Conservation (phyloP, 2,113 vertebrate genomes). For the Ceyx margarethae region DNA sequence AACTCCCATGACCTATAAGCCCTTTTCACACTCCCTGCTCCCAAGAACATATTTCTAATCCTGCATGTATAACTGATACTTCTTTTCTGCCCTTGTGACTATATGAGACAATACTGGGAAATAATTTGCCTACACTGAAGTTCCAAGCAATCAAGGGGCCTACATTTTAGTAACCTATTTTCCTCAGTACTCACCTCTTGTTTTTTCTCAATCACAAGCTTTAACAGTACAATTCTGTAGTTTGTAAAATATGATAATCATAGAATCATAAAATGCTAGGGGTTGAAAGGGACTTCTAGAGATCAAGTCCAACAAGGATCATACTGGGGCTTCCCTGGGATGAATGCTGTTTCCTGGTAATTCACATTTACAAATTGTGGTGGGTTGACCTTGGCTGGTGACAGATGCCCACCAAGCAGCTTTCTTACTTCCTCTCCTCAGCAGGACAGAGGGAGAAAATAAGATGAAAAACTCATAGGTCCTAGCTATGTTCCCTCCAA, state of each 20-base stretch:
- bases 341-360: neutral
- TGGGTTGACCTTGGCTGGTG: neutral
- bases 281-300: too few relatives aligned
- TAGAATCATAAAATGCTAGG: too few relatives aligned
- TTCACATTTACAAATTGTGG: neutral
- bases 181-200: neutral
- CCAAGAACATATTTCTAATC: neutral
- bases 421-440: neutral
- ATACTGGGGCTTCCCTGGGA: neutral
- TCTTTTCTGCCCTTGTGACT: neutral
- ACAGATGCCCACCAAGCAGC: neutral
- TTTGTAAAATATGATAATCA: neutral
- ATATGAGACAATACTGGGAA: neutral
- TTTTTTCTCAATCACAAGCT: neutral
- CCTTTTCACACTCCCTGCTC: neutral
- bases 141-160: neutral
- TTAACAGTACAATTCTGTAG: neutral
- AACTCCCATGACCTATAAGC: neutral
- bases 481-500: neutral
- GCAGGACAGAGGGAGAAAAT: neutral
- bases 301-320: neutral
- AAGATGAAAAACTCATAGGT: neutral
- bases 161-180: neutral
- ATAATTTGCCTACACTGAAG: neutral
- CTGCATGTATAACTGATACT: neutral